Conservation (phyloP, 2,888 invertebrate genomes). For the Ornithoptera alexandrae region DNA sequence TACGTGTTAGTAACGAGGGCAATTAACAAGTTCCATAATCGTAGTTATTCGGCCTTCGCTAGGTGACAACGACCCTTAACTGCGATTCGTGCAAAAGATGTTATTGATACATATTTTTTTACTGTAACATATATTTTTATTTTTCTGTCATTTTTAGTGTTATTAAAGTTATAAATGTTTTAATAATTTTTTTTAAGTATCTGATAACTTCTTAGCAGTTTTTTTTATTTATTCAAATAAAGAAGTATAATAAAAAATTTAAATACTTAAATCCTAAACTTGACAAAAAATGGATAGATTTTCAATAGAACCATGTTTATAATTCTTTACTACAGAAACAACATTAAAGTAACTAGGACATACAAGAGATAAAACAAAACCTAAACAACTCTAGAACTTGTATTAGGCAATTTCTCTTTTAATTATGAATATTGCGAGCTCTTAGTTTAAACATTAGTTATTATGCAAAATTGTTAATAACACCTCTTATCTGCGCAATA, state of each 20-base stretch:
- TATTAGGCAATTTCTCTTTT: slow-evolving; percentile 5
- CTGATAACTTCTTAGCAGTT: too few species aligned
- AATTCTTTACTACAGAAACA: neutral
- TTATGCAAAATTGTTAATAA: slow-evolving; percentile 19
- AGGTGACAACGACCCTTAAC: slow-evolving; percentile 50
- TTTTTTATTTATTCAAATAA: too few species aligned
- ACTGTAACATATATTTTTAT: neutral
- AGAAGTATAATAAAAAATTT: too few species aligned
- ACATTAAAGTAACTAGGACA: neutral
- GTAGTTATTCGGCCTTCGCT: slow-evolving; percentile 49
- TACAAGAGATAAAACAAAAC: neutral
- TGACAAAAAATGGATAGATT: too few species aligned
- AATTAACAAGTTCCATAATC: slow-evolving; percentile 34
- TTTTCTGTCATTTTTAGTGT: too few species aligned
- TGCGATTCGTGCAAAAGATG: slow-evolving; percentile 33
- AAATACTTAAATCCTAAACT: too few species aligned
- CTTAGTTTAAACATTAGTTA: slow-evolving; percentile 6
- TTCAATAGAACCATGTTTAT: neutral
- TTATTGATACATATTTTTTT: slow-evolving; percentile 1
- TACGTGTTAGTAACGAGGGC: slow-evolving; percentile 36
- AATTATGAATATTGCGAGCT: slow-evolving; percentile 19
- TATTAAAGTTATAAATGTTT: too few species aligned
- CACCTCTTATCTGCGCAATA: neutral
- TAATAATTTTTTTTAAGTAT: too few species aligned
- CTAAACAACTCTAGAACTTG: neutral